Percentiles rank a stretch among this genome's conserved stretches.
Evolutionary conservation across 2,797 vertebrate genomes (phyloP).

Genomic region (Malurus leucopterus): DNA sequence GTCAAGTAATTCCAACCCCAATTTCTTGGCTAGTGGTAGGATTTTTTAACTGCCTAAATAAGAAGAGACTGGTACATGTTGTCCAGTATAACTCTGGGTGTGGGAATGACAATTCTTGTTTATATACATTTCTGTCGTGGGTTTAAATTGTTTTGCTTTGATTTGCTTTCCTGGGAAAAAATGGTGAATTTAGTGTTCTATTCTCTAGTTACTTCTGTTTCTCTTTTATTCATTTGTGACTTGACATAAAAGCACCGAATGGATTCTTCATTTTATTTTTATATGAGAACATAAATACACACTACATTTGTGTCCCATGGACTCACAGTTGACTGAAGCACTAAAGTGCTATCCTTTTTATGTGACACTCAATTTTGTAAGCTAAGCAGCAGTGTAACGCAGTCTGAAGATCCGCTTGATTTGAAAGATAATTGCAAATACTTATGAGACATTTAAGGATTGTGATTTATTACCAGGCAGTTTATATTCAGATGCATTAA

Average conservation of each 20-base stretch:
- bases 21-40: not conserved
- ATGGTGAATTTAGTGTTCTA: not conserved
- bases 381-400: not conserved
- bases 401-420: not conserved
- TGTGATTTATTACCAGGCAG: not conserved
- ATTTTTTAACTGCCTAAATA: not conserved
- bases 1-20: not conserved
- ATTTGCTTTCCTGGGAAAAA: not conserved
- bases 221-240: not conserved
- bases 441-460: not conserved
- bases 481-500: not conserved
- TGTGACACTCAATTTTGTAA: constrained; percentile 1
- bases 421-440: constrained; percentile 14
- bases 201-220: not conserved
- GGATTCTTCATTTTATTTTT: constrained; percentile 21
- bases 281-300: not conserved
- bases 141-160: not conserved
- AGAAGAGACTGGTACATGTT: not conserved
- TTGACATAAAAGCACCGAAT: not conserved
- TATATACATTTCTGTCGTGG: not conserved
- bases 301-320: not conserved
- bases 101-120: not conserved
- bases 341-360: not conserved
- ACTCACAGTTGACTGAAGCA: constrained; percentile 1
- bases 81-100: not conserved